Conservation (phyloP, 2,797 vertebrate genomes). For the Gallirallus australis region DNA sequence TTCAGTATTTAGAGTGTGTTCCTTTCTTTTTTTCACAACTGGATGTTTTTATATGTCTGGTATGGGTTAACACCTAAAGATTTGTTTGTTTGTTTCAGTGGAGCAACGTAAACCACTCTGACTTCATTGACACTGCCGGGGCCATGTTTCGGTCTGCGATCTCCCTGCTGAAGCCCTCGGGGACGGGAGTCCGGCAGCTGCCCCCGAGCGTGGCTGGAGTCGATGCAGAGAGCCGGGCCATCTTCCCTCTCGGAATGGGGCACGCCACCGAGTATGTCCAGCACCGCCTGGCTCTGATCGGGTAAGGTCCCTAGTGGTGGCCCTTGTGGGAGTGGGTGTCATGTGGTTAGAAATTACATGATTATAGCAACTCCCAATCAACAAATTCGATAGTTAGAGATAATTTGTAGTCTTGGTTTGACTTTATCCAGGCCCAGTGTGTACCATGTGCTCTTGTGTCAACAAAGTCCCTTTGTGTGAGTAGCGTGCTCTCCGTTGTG, state of each 20-base stretch:
- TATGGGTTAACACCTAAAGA: background rate
- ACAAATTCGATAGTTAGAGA: background rate
- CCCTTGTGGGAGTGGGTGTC: background rate
- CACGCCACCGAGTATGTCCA: slow-evolving; percentile 93
- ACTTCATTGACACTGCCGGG: slow-evolving; percentile 89
- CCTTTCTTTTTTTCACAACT: background rate
- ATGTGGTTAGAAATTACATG: accelerated
- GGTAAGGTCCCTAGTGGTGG: slow-evolving; percentile 78
- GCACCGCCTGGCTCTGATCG: slow-evolving; percentile 91
- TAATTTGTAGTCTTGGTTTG: background rate
- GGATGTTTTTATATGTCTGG: background rate
- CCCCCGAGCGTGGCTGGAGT: slow-evolving; percentile 92
- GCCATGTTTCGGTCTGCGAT: slow-evolving; percentile 85
- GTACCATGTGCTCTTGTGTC: background rate
- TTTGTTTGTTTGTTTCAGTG: slow-evolving; percentile 81
- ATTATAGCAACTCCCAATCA: background rate
- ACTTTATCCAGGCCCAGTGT: background rate
- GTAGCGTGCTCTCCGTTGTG: background rate
- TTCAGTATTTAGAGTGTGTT: background rate
- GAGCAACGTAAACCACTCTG: slow-evolving; percentile 93
- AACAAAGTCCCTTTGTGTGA: background rate
- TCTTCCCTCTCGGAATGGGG: slow-evolving; percentile 93
- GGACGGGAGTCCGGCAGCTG: slow-evolving; percentile 90
- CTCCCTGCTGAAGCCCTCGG: slow-evolving; percentile 87
- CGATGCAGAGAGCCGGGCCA: slow-evolving; percentile 87